Base-by-base conservation (phyloP, 1,140 invertebrate genomes). In the Orius laevigatus region DNA sequence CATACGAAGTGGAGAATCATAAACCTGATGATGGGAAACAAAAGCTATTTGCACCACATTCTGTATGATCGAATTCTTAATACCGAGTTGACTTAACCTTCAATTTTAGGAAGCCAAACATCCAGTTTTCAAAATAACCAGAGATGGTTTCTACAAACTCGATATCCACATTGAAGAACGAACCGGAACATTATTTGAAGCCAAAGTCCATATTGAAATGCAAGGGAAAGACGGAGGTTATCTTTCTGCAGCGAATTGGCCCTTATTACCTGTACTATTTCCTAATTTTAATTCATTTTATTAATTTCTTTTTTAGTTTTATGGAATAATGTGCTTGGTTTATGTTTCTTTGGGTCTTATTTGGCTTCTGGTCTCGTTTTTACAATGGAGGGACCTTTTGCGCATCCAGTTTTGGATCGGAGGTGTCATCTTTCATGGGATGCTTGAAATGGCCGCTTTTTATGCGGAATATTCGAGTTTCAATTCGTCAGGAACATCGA, bases 371-470 rank as follows among this genome's bases (percentile, higher is more conserved):
- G 71, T 89, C n/a, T 86, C 83, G 14, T 82, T 79, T 52, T 66
- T 80, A 52, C 83, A 88, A 62, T 95, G 89, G 88, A 69, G 83
- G 50, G 90, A 95, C 63, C 66, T 95, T 3, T 66, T 95, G n/a
- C 68, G 89, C 41, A 84, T 95, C 25, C 91, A 95, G 69, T 93
- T 91, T 67, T 95, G 90, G 88, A 91, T 95, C 60, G 86, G 84
- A 5, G 86, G 73, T 33, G 86, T 93, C 34, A 87, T 91, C 49
- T 66, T 92, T 20, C 63, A 92, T 0, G 89, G 88, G 56, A 81
- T 86, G 78, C 56, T 85, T 8, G 83, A 84, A 63, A 84, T 79
- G 60, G 86, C 90, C 12, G 81, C 87, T 0, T 94, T 91, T 60
- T 88, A 90, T 62, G 86, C 81, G 0, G 88, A 93, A 63, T 91